Base-by-base conservation (phyloP, 2,797 vertebrate genomes). In the Atherinosoma microstoma region DNA sequence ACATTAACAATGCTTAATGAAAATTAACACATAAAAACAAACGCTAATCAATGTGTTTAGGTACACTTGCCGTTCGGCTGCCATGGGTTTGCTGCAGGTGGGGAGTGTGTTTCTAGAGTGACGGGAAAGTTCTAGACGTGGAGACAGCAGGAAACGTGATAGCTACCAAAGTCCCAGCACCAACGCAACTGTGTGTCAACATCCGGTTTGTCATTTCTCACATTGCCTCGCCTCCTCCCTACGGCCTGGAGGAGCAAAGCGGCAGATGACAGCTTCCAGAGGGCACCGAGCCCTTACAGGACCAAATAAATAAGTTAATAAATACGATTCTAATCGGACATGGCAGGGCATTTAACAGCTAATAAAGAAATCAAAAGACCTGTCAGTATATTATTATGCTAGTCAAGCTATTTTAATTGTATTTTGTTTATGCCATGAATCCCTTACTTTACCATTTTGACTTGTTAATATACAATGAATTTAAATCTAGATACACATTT, bases 81-180 rank as follows among this genome's bases (percentile, higher is more conserved):
- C 95, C 95, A 95, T 95, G 67, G 32, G 15, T 74, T 47, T 65
- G n/a, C 53, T 24, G 60, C 1, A 40, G 59, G 16, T 42, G 40
- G n/a, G 62, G 3, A 20, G 70, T 5, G n/a, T 35, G 45, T 76
- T 61, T 66, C 58, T 29, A 18, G n/a, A 75, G 61, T 22, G 12
- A 49, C 79, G 69, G 74, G 93, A 95, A 95, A 93, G 87, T 95
- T 95, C 94, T 91, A 81, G 85, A 87, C 20, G 70, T 42, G 60
- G 42, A 77, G 54, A 67, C 53, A 42, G 38, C 49, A 42, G 30
- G 86, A 84, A 90, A 87, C 81, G 84, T 85, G 86, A 83, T 45
- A 79, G 65, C 63, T 5, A 54, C 57, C 62, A 36, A 36, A 56
- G 66, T 73, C 54, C 53, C 53, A 45, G 73, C 66, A 32, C 22